Percentiles rank a stretch among this genome's conserved stretches.
Conservation (phyloP, 2,888 invertebrate genomes). For the Prenolepis imparis region DNA sequence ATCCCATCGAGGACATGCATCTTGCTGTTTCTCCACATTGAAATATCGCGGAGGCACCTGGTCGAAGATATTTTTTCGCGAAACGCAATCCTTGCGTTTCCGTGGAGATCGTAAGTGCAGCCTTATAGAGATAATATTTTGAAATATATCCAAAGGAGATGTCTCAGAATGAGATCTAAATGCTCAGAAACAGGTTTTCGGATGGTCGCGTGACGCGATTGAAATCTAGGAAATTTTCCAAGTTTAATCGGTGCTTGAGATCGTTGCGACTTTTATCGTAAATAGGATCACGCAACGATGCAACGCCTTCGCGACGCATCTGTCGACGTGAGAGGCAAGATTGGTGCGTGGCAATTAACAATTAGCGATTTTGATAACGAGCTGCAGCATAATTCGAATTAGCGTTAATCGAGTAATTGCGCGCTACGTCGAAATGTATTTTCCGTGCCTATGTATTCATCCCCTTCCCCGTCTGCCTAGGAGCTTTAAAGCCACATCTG, state of each 20-base stretch:
- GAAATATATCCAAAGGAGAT: background rate
- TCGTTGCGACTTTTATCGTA: background rate
- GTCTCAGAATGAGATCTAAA: constrained; percentile 19
- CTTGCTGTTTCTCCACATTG: constrained; percentile 6
- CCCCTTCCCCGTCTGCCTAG: background rate
- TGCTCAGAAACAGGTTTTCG: background rate
- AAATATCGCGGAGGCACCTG: background rate
- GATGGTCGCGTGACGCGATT: background rate
- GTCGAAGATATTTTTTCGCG: background rate
- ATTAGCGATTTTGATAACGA: constrained; percentile 50
- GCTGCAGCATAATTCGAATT: constrained; percentile 38
- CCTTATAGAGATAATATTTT: constrained; percentile 20
- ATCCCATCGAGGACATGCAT: constrained; percentile 35
- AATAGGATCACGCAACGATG: background rate
- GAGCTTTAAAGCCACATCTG: constrained; percentile 18
- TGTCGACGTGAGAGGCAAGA: background rate
- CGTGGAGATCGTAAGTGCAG: background rate
- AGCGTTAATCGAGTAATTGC: constrained; percentile 48
- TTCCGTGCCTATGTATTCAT: constrained; percentile 31
- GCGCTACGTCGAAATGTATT: constrained; percentile 30
- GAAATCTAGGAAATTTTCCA: background rate
- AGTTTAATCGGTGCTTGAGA: background rate
- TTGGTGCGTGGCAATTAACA: constrained; percentile 44
- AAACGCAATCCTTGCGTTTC: constrained; percentile 4
- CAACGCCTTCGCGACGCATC: background rate